These are phyloP conservation scores for Menidia beryllina DNA, from an alignment of 2,113 vertebrate species.

Conservation along the genomic window DNA sequence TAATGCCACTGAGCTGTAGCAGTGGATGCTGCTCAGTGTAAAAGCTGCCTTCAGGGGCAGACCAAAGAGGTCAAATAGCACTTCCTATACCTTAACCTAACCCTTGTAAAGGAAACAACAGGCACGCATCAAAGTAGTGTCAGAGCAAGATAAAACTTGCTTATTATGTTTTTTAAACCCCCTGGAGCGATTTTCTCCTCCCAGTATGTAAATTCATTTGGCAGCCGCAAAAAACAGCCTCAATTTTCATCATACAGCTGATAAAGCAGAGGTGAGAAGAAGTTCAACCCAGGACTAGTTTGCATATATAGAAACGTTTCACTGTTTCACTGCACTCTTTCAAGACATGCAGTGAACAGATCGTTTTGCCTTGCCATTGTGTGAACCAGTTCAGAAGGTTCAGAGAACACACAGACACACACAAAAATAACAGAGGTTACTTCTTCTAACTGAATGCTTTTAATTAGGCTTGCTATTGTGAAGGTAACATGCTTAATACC, in stretches of 20 bases:
- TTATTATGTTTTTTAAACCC: conserved; percentile 40
- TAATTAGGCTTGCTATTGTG: neutral
- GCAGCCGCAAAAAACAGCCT: conserved; percentile 40
- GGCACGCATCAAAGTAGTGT: conserved; percentile 53
- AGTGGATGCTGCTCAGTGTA: conserved; percentile 49
- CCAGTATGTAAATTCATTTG: neutral
- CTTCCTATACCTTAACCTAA: conserved; percentile 65
- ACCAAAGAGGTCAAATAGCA: conserved; percentile 53
- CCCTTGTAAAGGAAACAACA: conserved; percentile 51
- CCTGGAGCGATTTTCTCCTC: conserved; percentile 19
- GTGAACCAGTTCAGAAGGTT: too few relatives aligned
- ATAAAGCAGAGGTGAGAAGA: conserved; percentile 36
- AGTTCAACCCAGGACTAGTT: conserved; percentile 38
- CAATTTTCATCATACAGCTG: conserved; percentile 26
- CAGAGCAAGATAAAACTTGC: conserved; percentile 49
- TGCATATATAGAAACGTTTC: conserved; percentile 21
- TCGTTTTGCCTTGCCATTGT: too few relatives aligned
- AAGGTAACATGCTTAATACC: too few relatives aligned
- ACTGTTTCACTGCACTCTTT: conserved; percentile 36
- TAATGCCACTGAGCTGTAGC: conserved; percentile 47
- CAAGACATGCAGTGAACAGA: conserved; percentile 38
- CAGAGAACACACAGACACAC: too few relatives aligned
- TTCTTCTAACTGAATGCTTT: neutral
- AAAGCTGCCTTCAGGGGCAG: conserved; percentile 48
- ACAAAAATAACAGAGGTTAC: too few relatives aligned